These are phyloP conservation scores for Pseudachorutes palmiensis DNA, from an alignment of 1,140 invertebrate genomes.

Conservation along the genomic window DNA sequence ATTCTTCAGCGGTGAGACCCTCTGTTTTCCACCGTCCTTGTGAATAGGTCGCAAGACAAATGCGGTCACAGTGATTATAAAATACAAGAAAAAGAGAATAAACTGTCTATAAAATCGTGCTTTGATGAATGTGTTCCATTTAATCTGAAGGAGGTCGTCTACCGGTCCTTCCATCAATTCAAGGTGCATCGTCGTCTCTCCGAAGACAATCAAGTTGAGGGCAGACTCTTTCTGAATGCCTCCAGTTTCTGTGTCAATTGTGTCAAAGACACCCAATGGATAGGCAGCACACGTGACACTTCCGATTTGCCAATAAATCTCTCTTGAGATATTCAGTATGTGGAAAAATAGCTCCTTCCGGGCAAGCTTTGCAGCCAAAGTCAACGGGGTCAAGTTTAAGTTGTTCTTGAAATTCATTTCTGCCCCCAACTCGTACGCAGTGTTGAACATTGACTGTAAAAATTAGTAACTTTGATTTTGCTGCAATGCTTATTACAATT, in stretches of 20 bases:
- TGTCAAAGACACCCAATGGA: constrained; percentile 90
- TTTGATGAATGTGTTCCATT: constrained; percentile 97
- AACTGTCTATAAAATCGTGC: constrained; percentile 87
- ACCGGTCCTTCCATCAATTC: constrained; percentile 91
- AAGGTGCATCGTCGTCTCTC: constrained; percentile 72
- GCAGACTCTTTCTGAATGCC: constrained; percentile 58
- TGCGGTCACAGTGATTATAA: constrained; percentile 73
- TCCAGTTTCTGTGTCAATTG: constrained; percentile 83
- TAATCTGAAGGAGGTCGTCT: constrained; percentile 87
- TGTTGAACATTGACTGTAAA: constrained; percentile 78
- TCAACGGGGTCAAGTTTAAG: constrained; percentile 82
- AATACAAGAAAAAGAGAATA: constrained; percentile 80
- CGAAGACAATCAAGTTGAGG: constrained; percentile 81
- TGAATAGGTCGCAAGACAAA: constrained; percentile 69
- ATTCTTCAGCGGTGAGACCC: no score
- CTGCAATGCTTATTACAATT: neutral
- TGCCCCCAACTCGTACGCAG: constrained; percentile 85
- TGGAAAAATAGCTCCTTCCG: constrained; percentile 91
- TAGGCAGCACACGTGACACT: constrained; percentile 93
- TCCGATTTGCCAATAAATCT: constrained; percentile 94
- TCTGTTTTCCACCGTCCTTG: no score
- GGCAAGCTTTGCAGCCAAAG: constrained; percentile 84
- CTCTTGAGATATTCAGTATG: constrained; percentile 84
- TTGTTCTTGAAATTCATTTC: constrained; percentile 76
- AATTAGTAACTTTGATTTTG: constrained; percentile 19